Base-by-base conservation (phyloP, 2,113 vertebrate species). In the Psilopogon haemacephalus region DNA sequence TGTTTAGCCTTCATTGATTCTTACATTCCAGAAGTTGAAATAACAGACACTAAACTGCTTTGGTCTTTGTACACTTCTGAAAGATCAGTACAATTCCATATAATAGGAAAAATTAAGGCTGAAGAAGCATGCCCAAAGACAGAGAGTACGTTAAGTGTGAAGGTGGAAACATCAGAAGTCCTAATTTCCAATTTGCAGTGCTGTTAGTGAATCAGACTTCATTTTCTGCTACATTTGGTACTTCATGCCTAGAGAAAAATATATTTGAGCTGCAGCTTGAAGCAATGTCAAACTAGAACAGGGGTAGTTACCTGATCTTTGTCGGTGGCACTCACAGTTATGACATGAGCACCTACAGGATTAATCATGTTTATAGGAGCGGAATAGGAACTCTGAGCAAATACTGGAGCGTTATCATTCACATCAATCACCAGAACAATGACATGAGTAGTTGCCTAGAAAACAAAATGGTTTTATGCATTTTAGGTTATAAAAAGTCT, bases 331-430 rank as follows among this genome's bases (percentile, higher is more conserved):
- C 86, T 94, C 28, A 97, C 93, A 9, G 94, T 83, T 82, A 93
- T 42, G 59, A 97, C 93, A 23, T 78, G 74, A 74, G 94, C 9
- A 20, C 92, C 96, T 59, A 90, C 86, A 10, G 96, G 86, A 55
- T 93, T 96, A 60, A 94, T 78, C 94, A 89, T 82, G 86, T 95
- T 85, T 42, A 95, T 70, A 50, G 95, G 91, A 88, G 94, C 32
- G 0, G 85, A 95, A 44, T 97, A 97, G 44, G 93, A 91, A 40
- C 69, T 69, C 88, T 96, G 85, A 73, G 72, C 30, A 60, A 97
- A 97, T 35, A 70, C 87, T 12, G 97, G 97, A 84, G 96, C 90
- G 19, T 97, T 97, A 27, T 97, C 96, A 20, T 97, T 97, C 88
- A 94, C 85, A 80, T 97, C 97, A 76, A 89, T 52, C 84, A 97